Evolutionary conservation across 2,888 invertebrate species (phyloP).

Genomic region (Serripes groenlandicus): DNA sequence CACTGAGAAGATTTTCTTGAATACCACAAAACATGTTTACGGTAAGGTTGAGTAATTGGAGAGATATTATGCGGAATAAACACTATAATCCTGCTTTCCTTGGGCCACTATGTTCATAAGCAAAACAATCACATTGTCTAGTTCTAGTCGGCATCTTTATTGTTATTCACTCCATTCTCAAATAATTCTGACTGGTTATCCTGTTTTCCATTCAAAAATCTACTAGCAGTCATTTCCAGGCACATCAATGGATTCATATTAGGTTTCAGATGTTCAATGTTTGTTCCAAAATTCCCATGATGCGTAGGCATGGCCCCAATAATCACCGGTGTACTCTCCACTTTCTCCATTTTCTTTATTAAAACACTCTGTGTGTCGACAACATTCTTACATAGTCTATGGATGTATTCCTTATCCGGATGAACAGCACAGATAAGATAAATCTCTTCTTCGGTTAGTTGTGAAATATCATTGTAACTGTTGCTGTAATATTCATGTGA

Average conservation of each 20-base stretch:
- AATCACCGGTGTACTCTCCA: neutral
- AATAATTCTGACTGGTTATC: neutral
- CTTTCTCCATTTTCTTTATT: neutral
- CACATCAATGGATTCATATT: neutral
- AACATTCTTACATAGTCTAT: conserved; percentile 9
- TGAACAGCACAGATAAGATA: conserved; percentile 3
- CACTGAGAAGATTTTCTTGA: too few relatives aligned
- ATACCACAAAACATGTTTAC: too few relatives aligned
- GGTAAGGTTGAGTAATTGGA: too few relatives aligned
- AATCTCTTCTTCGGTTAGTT: conserved; percentile 18
- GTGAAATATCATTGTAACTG: conserved; percentile 19
- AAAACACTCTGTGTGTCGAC: neutral
- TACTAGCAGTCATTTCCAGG: conserved; percentile 1
- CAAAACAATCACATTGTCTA: too few relatives aligned
- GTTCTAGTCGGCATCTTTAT: too few relatives aligned
- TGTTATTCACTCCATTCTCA: too few relatives aligned
- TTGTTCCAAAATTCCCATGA: neutral
- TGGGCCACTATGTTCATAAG: too few relatives aligned
- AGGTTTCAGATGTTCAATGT: neutral
- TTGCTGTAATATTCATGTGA: neutral
- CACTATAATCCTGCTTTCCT: too few relatives aligned
- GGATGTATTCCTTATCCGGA: conserved; percentile 16
- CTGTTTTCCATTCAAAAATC: neutral
- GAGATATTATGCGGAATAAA: too few relatives aligned
- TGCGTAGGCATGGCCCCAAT: neutral